A percentile compares a stretch with the other conserved stretches of the same genome.
Conservation (phyloP, 2,888 invertebrate genomes). For the Gordius sp. region DNA sequence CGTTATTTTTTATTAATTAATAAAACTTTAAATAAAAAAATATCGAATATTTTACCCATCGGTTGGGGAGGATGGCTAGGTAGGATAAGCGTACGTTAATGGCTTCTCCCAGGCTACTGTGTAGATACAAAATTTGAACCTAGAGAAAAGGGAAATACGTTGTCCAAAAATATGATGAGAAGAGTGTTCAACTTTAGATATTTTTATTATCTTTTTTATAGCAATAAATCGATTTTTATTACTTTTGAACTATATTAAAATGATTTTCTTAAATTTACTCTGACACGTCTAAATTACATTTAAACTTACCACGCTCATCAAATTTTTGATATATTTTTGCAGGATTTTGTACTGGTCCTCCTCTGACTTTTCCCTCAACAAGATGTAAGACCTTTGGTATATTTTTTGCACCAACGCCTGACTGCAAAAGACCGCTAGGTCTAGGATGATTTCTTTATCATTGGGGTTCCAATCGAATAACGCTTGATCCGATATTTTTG, state of each 20-base stretch:
- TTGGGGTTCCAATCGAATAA: not conserved
- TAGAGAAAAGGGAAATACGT: not conserved
- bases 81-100: not conserved
- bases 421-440: not conserved
- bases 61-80: not conserved
- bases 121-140: not conserved
- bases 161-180: too few relatives aligned
- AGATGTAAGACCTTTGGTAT: not conserved
- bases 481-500: not conserved
- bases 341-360: not conserved
- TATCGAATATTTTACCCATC: conserved; percentile 11
- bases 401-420: not conserved
- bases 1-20: not conserved
- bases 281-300: too few relatives aligned
- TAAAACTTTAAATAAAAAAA: not conserved
- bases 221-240: too few relatives aligned
- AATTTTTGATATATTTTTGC: not conserved
- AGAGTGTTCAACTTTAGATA: too few relatives aligned
- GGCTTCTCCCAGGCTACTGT: not conserved
- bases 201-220: too few relatives aligned
- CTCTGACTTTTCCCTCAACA: not conserved
- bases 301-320: conserved; percentile 1
- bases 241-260: too few relatives aligned
- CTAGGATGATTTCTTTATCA: not conserved
- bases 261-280: too few relatives aligned